phyloP scores from a whole-genome alignment of 37 sponge, comb jelly and placozoan genomes.

The Diacarnus erythraeanus region DNA sequence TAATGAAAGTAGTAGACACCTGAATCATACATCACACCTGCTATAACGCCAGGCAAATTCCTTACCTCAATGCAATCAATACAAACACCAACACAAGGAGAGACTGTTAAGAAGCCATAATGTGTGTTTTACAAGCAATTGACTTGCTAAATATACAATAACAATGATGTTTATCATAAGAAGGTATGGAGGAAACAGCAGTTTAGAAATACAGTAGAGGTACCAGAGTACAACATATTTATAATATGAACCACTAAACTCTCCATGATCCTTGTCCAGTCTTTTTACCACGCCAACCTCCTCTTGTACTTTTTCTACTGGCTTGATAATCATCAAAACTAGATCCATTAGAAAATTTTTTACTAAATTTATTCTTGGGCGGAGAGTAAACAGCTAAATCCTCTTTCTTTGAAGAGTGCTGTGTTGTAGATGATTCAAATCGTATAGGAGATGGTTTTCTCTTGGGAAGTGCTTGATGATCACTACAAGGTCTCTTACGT shows the following conservation, averaged over 20 bases:
- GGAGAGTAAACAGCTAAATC: constrained; percentile 39
- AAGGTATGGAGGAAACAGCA: no score
- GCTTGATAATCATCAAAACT: constrained; percentile 12
- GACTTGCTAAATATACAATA: no score
- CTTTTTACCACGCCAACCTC: constrained; percentile 6
- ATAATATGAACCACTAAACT: neutral
- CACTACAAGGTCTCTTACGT: constrained; percentile 27
- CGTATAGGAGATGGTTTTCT: constrained; percentile 59
- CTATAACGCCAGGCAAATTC: no score
- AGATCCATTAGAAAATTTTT: constrained; percentile 21
- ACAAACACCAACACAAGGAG: no score
- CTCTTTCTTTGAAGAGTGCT: constrained; percentile 13
- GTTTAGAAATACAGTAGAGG: no score
- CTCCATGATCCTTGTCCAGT: neutral
- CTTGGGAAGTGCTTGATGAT: constrained; percentile 16
- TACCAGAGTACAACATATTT: no score
- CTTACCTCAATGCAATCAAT: no score
- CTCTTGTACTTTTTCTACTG: constrained; percentile 40
- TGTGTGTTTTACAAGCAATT: no score
- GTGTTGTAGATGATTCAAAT: constrained; percentile 14
- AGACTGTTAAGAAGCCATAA: no score
- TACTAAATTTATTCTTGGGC: constrained; percentile 59
- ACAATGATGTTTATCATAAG: no score
- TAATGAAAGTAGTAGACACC: no score
- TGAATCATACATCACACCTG: no score